Evolutionary conservation across 2,113 vertebrate genomes (phyloP).

Genomic region (Chaetura pelagica): DNA sequence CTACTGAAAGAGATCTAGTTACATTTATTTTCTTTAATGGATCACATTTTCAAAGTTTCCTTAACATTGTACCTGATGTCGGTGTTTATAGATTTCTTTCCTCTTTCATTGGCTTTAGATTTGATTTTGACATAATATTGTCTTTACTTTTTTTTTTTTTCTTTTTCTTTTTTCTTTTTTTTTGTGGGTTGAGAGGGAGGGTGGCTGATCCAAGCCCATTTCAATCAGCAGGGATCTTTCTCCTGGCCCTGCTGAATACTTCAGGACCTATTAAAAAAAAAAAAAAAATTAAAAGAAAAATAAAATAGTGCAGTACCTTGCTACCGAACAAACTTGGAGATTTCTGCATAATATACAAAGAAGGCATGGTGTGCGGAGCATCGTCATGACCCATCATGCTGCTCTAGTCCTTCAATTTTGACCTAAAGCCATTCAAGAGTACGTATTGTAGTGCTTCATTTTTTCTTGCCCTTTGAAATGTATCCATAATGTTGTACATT

Average conservation of each 20-base stretch:
- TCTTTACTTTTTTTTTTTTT: background rate
- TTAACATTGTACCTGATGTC: background rate
- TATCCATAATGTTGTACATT: background rate
- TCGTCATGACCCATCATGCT: background rate
- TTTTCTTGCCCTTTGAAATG: background rate
- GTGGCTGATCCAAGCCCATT: background rate
- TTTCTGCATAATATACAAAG: background rate
- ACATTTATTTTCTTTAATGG: background rate
- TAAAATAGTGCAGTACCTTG: background rate
- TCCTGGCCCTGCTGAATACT: background rate
- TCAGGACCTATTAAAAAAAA: background rate
- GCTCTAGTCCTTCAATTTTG: background rate
- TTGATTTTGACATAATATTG: background rate
- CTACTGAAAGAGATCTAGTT: background rate
- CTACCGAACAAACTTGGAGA: background rate
- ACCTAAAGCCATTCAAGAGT: background rate
- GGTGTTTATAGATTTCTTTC: background rate
- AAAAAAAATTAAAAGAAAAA: too few relatives aligned
- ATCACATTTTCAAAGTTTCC: constrained; percentile 22
- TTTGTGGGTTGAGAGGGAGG: rapidly evolving
- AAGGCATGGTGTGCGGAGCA: background rate
- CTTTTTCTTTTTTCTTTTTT: background rate
- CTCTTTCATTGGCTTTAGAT: background rate
- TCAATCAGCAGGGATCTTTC: background rate
- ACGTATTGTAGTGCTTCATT: background rate